These are phyloP conservation scores for Ornithorhynchus anatinus DNA, from an alignment of 2,113 vertebrate species.

Conservation along the genomic window DNA sequence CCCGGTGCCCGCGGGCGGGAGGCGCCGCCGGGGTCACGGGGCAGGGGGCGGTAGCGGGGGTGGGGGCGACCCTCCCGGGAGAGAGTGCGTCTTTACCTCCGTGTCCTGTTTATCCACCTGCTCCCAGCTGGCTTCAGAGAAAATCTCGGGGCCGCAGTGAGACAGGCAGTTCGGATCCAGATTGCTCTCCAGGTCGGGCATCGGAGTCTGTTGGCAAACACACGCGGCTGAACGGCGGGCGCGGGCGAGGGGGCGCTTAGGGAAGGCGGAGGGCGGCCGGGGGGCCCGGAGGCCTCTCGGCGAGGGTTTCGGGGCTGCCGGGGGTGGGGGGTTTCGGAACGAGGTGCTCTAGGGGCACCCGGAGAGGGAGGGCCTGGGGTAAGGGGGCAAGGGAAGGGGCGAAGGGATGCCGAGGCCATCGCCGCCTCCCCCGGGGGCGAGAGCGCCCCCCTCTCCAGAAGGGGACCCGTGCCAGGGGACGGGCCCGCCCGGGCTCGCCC, in stretches of 20 bases:
- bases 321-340: background rate
- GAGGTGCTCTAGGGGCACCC: background rate
- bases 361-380: background rate
- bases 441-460: conserved; percentile 13
- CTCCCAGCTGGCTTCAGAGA: conserved; percentile 98
- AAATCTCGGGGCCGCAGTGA: conserved; percentile 96
- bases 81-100: conserved; percentile 83
- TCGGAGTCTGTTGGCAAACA: conserved; percentile 90
- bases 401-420: too few relatives aligned
- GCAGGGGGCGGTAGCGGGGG: background rate
- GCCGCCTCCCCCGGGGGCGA: conserved; percentile 34
- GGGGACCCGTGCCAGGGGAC: background rate
- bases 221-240: conserved; percentile 75
- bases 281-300: background rate
- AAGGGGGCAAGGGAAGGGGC: background rate
- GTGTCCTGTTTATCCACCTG: conserved; percentile 98
- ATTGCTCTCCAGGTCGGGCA: conserved; percentile 93
- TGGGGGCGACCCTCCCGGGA: conserved; percentile 31
- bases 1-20: background rate
- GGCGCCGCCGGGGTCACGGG: conserved; percentile 7
- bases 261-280: background rate
- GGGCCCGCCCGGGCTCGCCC: background rate
- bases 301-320: background rate
- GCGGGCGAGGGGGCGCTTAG: conserved; percentile 28
- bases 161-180: conserved; percentile 95